Evolutionary conservation across 2,888 invertebrate genomes (phyloP), one percentile per base, ranked within the genome.

Genomic region (Acleris emargana): DNA sequence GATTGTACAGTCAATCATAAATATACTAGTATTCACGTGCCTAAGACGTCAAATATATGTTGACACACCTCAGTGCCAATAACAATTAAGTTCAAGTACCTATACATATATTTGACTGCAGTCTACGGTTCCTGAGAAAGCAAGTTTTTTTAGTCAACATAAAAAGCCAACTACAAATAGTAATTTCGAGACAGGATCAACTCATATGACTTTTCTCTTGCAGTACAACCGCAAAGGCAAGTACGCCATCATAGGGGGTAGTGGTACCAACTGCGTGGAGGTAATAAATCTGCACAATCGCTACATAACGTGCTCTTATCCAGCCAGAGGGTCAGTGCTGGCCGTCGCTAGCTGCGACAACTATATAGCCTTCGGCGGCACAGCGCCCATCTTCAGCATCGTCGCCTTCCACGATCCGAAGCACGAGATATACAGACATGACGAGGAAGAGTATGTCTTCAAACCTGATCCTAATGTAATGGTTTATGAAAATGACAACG

Each of bases 211-310:
- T 42, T 3, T 4, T 11, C 3, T 54, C 16, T 82, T 81, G 42
- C 82, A 93, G 92, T 86, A 72, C 69, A 92, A 93, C 69, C 88
- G 91, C 22, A 91, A 92, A 80, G 92, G 91, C 1, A 92, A 92
- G 69, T 93, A 92, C 71, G 89, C 77, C 0, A 82, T 93, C 51
- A 82, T 91, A 17, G 93, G 92, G 3, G 93, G 93, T 52, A 91
- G 92, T 47, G 93, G 93, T 1, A 91, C 92, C 2, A 86, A 82
- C 42, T 88, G 89, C 69, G 78, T 93, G 0, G 93, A 93, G 71
- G 84, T 91, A 4, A 84, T 93, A 58, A 92, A 93, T 69, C 81
- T 93, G 0, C 89, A 92, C 76, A 89, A 93, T 69, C 78, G 92
- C 5, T 89, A 90, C 69, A 90, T 92, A 53, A 71, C 82, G 9